Percentiles rank a stretch among this genome's conserved stretches.
Evolutionary conservation across 2,888 invertebrate species (phyloP).

Genomic region (Dione vanillae): DNA sequence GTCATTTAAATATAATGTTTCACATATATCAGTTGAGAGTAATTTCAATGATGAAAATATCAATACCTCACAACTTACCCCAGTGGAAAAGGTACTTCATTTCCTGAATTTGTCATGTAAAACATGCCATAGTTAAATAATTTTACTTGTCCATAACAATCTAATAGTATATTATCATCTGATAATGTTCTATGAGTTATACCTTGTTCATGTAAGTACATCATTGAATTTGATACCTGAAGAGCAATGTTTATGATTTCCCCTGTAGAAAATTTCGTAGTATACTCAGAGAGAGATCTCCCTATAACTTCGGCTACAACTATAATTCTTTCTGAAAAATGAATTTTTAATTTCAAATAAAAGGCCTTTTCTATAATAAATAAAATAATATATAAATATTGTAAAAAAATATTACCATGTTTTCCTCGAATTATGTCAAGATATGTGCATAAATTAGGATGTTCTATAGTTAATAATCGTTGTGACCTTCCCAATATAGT

Average conservation of each 20-base stretch:
- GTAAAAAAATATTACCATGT: constrained; percentile 88
- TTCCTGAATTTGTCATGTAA: constrained; percentile 94
- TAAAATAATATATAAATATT: not conserved
- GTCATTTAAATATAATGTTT: too few relatives aligned
- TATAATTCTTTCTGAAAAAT: constrained; percentile 88
- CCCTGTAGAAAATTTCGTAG: constrained; percentile 68
- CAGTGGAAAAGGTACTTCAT: constrained; percentile 95
- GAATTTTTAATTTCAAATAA: not conserved
- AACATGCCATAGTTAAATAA: constrained; percentile 97
- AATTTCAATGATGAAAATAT: not conserved
- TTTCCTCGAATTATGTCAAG: constrained; percentile 96
- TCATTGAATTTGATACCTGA: constrained; percentile 89
- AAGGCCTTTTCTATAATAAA: not conserved
- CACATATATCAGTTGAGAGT: not conserved
- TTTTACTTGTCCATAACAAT: constrained; percentile 89
- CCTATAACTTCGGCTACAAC: constrained; percentile 93
- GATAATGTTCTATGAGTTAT: constrained; percentile 92
- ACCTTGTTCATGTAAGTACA: constrained; percentile 88
- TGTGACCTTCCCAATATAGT: constrained; percentile 96
- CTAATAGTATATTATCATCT: constrained; percentile 92
- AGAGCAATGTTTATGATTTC: constrained; percentile 87
- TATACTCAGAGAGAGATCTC: constrained; percentile 84
- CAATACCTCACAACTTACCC: constrained; percentile 81
- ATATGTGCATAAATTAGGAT: constrained; percentile 94
- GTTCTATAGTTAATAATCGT: constrained; percentile 89